Base-by-base conservation (phyloP, 2,113 vertebrate species). In the Eublepharis macularius region DNA sequence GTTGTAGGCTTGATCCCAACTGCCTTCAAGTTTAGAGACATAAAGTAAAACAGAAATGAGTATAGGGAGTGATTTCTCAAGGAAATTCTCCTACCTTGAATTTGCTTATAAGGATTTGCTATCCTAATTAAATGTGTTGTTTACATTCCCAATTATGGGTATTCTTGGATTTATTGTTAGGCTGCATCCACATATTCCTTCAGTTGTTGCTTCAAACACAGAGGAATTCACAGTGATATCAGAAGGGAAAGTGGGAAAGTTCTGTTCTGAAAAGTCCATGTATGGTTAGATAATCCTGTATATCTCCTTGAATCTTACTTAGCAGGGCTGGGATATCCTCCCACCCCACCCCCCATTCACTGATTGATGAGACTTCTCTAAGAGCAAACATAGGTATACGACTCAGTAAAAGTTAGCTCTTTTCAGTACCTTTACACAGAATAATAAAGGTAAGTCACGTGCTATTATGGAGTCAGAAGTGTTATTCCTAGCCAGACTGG, bases 341-440 rank as follows among this genome's bases (percentile, higher is more conserved):
- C 19, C 16, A 5, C 32, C 45, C n/a, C 17, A n/a, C n/a, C 21
- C 21, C 5, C 45, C 60, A 79, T 45, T 63, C 16, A 39, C 66
- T 65, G 77, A 86, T 45, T 80, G 68, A 85, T 80, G 68, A 34
- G 65, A 16, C 51, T 73, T 26, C 60, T 29, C 75, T 43, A 69
- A 69, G 63, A 80, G 65, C 69, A 80, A 80, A 76, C 72, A 36
- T 66, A 65, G 60, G 54, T 47, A 49, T 66, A n/a, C n/a, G 60
- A 84, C 43, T 84, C 82, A 76, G 60, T 26, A 49, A 65, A 66
- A 36, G 63, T 65, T 57, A 76, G 60, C 60, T 49, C 43, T 84
- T 76, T 84, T 76, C 73, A 68, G 65, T 74, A 63, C 51, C 69
- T 80, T 45, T 36, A 17, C 49, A 68, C 51, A 85, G 24, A 86